Evolutionary conservation across 2,888 invertebrate genomes (phyloP).

Genomic region (Syritta pipiens): DNA sequence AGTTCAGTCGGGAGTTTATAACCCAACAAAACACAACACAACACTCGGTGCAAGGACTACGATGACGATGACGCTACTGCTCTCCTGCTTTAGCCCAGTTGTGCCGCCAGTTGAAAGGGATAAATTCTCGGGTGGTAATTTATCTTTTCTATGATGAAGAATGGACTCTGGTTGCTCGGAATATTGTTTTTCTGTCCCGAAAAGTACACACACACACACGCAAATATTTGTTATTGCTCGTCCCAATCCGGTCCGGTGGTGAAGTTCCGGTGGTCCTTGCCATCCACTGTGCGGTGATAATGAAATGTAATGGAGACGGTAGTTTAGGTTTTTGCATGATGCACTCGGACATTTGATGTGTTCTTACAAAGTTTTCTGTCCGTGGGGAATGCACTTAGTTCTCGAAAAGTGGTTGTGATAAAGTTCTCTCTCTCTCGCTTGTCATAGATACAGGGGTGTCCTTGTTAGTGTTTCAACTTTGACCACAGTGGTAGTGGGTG

Average conservation of each 20-base stretch:
- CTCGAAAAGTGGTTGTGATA: too few species aligned
- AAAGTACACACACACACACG: slow-evolving; percentile 21
- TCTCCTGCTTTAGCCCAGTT: slow-evolving; percentile 35
- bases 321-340: slow-evolving; percentile 52
- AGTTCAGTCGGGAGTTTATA: too few species aligned
- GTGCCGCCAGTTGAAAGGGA: slow-evolving; percentile 59
- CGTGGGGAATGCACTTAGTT: not conserved
- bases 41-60: too few species aligned
- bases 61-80: too few species aligned
- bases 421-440: too few species aligned
- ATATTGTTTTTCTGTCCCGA: slow-evolving; percentile 57
- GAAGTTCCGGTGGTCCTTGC: not conserved
- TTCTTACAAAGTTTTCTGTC: slow-evolving; percentile 16
- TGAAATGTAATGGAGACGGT: slow-evolving; percentile 57
- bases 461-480: too few species aligned
- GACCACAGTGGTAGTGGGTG: not conserved
- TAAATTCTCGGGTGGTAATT: slow-evolving; percentile 64
- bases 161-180: slow-evolving; percentile 59
- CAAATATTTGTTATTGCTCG: slow-evolving; percentile 63
- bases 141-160: slow-evolving; percentile 69
- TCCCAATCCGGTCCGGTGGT: slow-evolving; percentile 1
- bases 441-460: too few species aligned
- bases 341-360: slow-evolving; percentile 53
- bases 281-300: slow-evolving; percentile 46
- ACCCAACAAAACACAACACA: too few species aligned